phyloP scores from a whole-genome alignment of 1,140 invertebrate genomes.

The Calliphora vicina region DNA sequence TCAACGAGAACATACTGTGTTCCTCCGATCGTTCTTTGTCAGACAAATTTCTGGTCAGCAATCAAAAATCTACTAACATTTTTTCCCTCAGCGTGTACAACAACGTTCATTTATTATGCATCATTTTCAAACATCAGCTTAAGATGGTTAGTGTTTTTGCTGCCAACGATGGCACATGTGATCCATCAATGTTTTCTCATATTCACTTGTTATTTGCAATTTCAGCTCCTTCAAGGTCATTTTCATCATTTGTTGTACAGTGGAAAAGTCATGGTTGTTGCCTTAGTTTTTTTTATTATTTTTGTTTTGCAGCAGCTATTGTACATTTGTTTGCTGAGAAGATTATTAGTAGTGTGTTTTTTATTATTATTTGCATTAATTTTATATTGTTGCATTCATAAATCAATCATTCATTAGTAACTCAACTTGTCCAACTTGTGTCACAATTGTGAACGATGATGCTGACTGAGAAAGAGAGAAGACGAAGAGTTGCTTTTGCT shows the following conservation, averaged over 20 bases:
- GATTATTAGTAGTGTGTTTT: neutral
- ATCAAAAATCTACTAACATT: neutral
- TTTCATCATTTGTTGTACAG: slow-evolving; percentile 17
- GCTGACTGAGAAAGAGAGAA: neutral
- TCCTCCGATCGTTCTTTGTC: no score
- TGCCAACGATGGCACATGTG: neutral
- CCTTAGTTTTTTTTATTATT: neutral
- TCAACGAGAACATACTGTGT: no score
- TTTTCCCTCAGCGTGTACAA: neutral
- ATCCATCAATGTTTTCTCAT: slow-evolving; percentile 29
- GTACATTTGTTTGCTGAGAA: neutral
- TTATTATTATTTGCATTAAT: slow-evolving; percentile 12
- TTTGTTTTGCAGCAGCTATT: neutral
- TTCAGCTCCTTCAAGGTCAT: slow-evolving; percentile 18
- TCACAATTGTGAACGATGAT: slow-evolving; percentile 17
- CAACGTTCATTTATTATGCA: neutral
- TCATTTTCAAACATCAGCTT: neutral
- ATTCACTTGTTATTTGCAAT: neutral
- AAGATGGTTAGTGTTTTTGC: neutral
- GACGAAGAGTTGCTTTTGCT: neutral
- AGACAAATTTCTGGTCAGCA: neutral
- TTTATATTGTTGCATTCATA: slow-evolving; percentile 22
- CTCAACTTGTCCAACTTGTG: slow-evolving; percentile 34
- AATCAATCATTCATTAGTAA: slow-evolving; percentile 33
- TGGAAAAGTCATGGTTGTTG: slow-evolving; percentile 31